Evolutionary conservation across 2,113 vertebrate genomes (phyloP), one percentile per base, ranked within the genome.

Genomic region (Thalassoma bifasciatum): DNA sequence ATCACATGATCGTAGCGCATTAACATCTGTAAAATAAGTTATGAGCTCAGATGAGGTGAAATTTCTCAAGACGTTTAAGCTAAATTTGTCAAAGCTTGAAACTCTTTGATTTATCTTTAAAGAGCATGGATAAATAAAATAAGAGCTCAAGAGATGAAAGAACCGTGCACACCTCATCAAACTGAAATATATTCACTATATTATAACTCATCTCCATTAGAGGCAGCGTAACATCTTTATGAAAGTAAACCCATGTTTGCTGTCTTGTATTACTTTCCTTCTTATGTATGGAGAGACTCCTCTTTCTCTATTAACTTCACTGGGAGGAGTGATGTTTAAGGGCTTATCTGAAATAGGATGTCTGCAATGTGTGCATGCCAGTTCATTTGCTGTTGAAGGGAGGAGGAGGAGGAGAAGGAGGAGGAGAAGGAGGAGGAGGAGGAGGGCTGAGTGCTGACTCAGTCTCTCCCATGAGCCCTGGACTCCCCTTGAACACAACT

Each of bases 401-500:
- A 77, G 26, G 47, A 66, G 16, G 30, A 17, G 4, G n/a, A n/a
- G n/a, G n/a, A n/a, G n/a, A n/a, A n/a, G n/a, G n/a, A n/a, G n/a
- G n/a, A n/a, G n/a, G n/a, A n/a, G n/a, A n/a, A n/a, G 47, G 30
- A 37, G 12, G 49, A 59, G 40, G 59, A 62, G n/a, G 40, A 44
- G 8, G 14, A 38, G 19, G 30, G 44, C 37, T 44, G 59, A 37
- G 73, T 84, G 80, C 84, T 85, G 84, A 88, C 72, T 87, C 82
- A 86, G 72, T 53, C 52, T 34, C 26, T 75, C 40, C 58, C 83
- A 59, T 67, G 77, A 73, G 75, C 59, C n/a, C 72, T 71, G 47
- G 30, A 70, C 63, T 82, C 51, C 69, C 30, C 52, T 60, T 23
- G 58, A 82, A 66, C 72, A 66, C 66, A 78, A 79, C 62, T 61